Base-by-base conservation (phyloP, 2,113 vertebrate species). In the Gopherus evgoodei region DNA sequence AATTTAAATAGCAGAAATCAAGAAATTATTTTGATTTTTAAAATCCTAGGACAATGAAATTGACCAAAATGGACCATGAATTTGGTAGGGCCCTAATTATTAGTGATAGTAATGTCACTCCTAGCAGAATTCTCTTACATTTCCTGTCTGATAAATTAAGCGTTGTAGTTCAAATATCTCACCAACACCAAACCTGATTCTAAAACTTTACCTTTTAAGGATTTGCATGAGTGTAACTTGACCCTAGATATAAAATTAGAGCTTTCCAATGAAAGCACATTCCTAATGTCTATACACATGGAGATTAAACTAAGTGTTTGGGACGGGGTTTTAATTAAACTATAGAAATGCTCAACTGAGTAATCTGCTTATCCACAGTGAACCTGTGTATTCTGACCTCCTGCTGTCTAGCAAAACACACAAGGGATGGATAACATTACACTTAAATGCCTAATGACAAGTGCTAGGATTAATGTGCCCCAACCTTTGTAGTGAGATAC, bases 371-470 rank as follows among this genome's bases (percentile, higher is more conserved):
- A 98, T 98, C 97, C 95, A 83, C 83, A 87, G 97, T 94, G 88
- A 94, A 98, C 98, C 94, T 85, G 89, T 97, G 97, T 97, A 97
- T 97, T 97, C 90, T 97, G 92, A 94, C 95, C 96, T 96, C 95
- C 93, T 86, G 87, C 96, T 97, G 97, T 98, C 97, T 98, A 96
- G 81, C 78, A 97, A 97, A 97, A 97, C 96, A 96, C 97, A 96
- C n/a, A 84, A 90, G 96, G 98, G 97, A 98, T 98, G 98, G 98
- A 98, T 98, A 97, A 93, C 93, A 79, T 97, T 98, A 98, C 98
- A 98, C 90, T 97, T 98, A 98, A 98, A 98, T 97, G 98, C 97
- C 98, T 98, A 98, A 98, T 95, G 97, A 96, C 97, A 95, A 96
- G 88, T 96, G 97, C 95, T 96, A 94, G 98, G 98, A 98, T 98